Base-by-base conservation (phyloP, 1,140 invertebrate genomes). In the Drosophila eugracilis region DNA sequence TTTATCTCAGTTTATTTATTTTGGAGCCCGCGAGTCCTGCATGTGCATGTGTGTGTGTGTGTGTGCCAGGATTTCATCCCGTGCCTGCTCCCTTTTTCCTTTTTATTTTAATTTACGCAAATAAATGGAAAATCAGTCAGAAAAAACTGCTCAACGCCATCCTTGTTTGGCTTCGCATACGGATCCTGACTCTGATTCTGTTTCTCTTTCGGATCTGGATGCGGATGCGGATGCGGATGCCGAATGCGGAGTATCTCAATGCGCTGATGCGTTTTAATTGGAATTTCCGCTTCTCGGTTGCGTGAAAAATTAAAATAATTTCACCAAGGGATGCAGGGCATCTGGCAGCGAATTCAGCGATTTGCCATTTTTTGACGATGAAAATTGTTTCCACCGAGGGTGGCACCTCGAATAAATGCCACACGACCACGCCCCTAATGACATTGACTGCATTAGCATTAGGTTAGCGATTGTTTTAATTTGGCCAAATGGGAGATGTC, bases 51-150 rank as follows among this genome's bases (percentile, higher is more conserved):
- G n/a, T 48, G 22, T 70, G 28, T 48, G 37, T 45, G 44, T 45
- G 34, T 15, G 34, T 32, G 30, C 30, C 42, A 50, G 48, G 34
- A 44, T 44, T 70, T 58, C 41, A 54, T 49, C 39, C 44, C 42
- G 59, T 17, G 50, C 32, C 5, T 30, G 21, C 28, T 42, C 5
- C 19, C 3, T 28, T 32, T 59, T 60, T 37, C 9, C 3, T 53
- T 24, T 21, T 47, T 60, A 73, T 77, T 83, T 81, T 75, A 75
- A 83, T 72, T 88, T 76, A 60, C 71, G 36, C 58, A 88, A 88
- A 88, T 88, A 88, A 88, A 88, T 86, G 78, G 75, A 83, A 88
- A 88, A 88, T 88, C 83, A 78, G 83, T 83, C 78, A 79, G 32
- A 75, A 49, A 63, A 59, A 65, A 66, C 44, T 69, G 65, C 41